Evolutionary conservation across 2,113 vertebrate species (phyloP), one percentile per base, ranked within the genome.

Genomic region (Tamias sibiricus): DNA sequence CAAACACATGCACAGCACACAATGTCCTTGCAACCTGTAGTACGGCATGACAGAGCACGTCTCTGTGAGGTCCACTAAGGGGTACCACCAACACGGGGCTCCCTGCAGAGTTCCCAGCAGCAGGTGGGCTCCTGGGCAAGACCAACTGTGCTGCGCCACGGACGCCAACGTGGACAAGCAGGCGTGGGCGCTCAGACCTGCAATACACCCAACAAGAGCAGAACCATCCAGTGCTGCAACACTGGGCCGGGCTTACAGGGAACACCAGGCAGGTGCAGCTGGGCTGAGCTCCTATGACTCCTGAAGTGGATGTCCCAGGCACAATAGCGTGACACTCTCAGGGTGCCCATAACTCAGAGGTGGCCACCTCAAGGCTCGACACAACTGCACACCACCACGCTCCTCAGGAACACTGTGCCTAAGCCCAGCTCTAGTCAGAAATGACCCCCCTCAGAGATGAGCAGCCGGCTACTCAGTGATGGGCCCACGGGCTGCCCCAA

Each of bases 401-500:
- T 22, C n/a, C 62, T 20, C 7, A 42, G 30, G 47, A 49, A 12
- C 2, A 6, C 49, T 4, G 1, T 1, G 8, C 13, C 62, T 4
- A 0, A 19, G 26, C 66, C 52, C 59, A 44, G 74, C 14, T 1
- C 9, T 0, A 1, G 22, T 28, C 44, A 40, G 44, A 88, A 68
- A 40, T 32, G 12, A 9, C 35, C 44, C 57, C 71, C 24, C 32
- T 1, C 2, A 20, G n/a, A 87, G 66, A 13, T 17, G 6, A 35
- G 30, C 17, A 0, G 16, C 32, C 24, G 6, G 24, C 2, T 0
- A 24, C 2, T 40, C 24, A n/a, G 13, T 0, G 42, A 44, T 2
- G 17, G 30, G 9, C 12, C 74, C 32, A 2, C 1, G 4, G 19
- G 30, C 30, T 6, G 6, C 64, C 72, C 72, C 66, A 10, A 37